phyloP scores from a whole-genome alignment of 1,140 invertebrate genomes.

The Choristoneura fumiferana region DNA sequence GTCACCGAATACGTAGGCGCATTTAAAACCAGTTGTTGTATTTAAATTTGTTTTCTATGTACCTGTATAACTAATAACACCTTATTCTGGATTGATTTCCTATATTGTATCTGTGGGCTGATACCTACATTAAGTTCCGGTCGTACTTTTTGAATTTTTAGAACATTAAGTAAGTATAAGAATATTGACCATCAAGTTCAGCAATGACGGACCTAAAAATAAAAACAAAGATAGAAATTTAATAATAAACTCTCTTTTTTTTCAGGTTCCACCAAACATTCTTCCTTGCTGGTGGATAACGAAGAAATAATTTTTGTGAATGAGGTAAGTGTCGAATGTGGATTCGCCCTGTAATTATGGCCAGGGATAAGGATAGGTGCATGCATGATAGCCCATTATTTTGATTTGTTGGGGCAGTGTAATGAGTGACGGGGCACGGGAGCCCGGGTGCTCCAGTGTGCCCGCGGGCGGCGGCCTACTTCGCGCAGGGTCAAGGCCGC shows the following conservation, averaged over 20 bases:
- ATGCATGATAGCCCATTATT: neutral
- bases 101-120: too few species aligned
- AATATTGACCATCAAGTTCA: too few species aligned
- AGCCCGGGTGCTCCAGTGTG: neutral
- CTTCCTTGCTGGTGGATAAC: slow-evolving; percentile 70
- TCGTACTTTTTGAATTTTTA: too few species aligned
- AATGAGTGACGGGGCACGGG: neutral
- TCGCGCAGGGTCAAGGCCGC: slow-evolving; percentile 3
- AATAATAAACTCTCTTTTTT: slow-evolving; percentile 50
- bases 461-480: slow-evolving; percentile 3
- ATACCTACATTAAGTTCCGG: too few species aligned
- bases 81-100: too few species aligned
- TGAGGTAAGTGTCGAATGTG: slow-evolving; percentile 73
- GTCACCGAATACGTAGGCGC: too few species aligned
- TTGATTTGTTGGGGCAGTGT: neutral
- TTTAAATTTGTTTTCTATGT: too few species aligned
- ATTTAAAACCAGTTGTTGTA: too few species aligned
- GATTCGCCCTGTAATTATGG: neutral
- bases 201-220: too few species aligned
- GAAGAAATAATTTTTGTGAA: slow-evolving; percentile 78
- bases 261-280: slow-evolving; percentile 79
- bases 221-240: too few species aligned
- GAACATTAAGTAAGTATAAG: too few species aligned
- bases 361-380: neutral
- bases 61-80: too few species aligned